phyloP scores from a whole-genome alignment of 2,797 vertebrate species.

The Xerus rutilus region DNA sequence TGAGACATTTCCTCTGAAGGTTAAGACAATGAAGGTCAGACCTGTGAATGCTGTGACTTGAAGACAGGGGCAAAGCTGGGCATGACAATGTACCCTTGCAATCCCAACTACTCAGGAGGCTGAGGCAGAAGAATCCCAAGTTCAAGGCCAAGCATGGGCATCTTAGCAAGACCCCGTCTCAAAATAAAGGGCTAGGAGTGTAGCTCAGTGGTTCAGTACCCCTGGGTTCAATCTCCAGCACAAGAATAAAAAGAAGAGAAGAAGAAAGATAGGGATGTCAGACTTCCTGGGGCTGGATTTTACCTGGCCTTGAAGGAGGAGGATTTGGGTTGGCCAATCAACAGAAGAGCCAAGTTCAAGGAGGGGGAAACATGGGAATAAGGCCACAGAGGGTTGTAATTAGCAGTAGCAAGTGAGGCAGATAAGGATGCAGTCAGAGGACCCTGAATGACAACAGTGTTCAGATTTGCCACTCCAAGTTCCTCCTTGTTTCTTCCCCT shows the following conservation, averaged over 20 bases:
- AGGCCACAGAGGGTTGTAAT: not conserved
- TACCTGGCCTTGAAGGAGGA: not conserved
- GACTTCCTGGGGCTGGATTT: not conserved
- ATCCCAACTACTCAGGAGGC: not conserved
- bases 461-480: not conserved
- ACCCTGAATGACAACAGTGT: not conserved
- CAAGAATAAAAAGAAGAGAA: not conserved
- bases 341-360: not conserved
- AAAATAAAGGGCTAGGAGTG: not conserved
- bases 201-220: not conserved
- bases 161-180: not conserved
- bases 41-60: not conserved
- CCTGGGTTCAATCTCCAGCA: not conserved
- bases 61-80: not conserved
- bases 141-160: not conserved
- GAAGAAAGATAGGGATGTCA: not conserved
- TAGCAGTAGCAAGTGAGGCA: not conserved
- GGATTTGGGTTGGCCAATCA: too few species aligned
- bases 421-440: not conserved
- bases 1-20: not conserved
- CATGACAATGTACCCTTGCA: not conserved
- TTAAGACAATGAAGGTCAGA: not conserved
- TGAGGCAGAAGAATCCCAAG: not conserved
- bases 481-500: not conserved
- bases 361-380: not conserved